Evolutionary conservation across 2,113 vertebrate species (phyloP), one percentile per base, ranked within the genome.

Genomic region (Tamias sibiricus): DNA sequence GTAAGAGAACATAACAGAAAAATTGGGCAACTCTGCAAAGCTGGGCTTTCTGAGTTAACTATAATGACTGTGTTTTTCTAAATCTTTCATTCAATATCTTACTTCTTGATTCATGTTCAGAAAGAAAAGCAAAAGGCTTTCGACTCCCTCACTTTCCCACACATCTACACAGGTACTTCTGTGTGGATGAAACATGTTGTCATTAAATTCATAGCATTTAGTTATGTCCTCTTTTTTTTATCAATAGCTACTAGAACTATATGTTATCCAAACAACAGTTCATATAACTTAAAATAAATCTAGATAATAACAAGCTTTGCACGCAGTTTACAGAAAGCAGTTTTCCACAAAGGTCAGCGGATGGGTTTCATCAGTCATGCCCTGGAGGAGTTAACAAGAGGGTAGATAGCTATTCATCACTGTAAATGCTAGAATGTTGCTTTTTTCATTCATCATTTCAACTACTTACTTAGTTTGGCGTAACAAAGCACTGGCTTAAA

Each of bases 281-380:
- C 64, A 74, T 81, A 87, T 96, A 93, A 95, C 77, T 69, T 96
- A 91, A 98, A 97, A 81, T 95, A 83, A 95, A 89, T 30, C 82
- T 84, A 44, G 74, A 93, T 95, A 92, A 97, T 64, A 87, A 83
- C 91, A 96, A 94, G 69, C 75, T 98, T 95, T 95, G 89, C 86
- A 59, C 87, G 30, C 77, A 98, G 96, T 86, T 95, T 92, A 95
- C 87, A 97, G 96, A 90, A 95, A 95, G 91, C 87, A 89, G 57
- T 97, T 98, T 88, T 98, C 90, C 79, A 66, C 92, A 98, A 97
- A 98, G 97, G 95, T 98, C 94, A 98, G 52, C 81, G 68, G 87
- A 1, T 40, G 66, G 37, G 86, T 91, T 87, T 64, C 95, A 95
- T 97, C 96, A 37, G 64, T 98, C 93, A 96, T 44, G 66, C 87